A percentile compares a stretch with the other conserved stretches of the same genome.
phyloP scores from a whole-genome alignment of 2,113 vertebrate species.

The Boulengeromyrus knoepffleri region DNA sequence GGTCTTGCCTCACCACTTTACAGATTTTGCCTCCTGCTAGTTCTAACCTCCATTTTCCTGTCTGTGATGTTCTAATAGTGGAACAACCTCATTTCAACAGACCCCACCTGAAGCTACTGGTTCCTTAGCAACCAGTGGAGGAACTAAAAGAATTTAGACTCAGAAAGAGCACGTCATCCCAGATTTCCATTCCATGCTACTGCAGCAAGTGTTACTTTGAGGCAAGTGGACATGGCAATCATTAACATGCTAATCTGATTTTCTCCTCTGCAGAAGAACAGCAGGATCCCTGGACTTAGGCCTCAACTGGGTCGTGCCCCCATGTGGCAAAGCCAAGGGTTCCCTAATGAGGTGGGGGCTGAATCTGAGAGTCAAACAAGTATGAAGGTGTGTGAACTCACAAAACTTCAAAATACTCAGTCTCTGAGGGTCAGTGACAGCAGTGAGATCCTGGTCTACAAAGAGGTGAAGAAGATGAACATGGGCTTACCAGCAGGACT shows the following conservation, averaged over 20 bases:
- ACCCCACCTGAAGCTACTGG: neutral
- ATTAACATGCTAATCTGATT: neutral
- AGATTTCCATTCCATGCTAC: neutral
- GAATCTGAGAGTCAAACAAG: neutral
- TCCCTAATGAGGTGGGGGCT: neutral
- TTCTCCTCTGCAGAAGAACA: neutral
- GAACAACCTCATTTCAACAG: neutral
- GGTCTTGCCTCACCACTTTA: neutral
- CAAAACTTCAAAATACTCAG: neutral
- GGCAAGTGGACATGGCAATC: neutral
- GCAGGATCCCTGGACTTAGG: neutral
- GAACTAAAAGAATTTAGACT: neutral
- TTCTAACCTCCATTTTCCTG: neutral
- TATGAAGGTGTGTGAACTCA: neutral
- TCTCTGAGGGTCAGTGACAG: neutral
- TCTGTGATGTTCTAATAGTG: neutral
- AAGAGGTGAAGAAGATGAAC: slow-evolving; percentile 9
- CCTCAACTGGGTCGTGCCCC: neutral
- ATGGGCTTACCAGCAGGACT: neutral
- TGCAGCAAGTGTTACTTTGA: neutral
- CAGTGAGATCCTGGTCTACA: neutral
- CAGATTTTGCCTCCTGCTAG: neutral
- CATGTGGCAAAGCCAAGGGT: neutral
- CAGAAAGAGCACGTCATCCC: neutral
- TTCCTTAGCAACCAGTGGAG: neutral